phyloP scores from a whole-genome alignment of 2,113 vertebrate genomes.

The Gambusia holbrooki region DNA sequence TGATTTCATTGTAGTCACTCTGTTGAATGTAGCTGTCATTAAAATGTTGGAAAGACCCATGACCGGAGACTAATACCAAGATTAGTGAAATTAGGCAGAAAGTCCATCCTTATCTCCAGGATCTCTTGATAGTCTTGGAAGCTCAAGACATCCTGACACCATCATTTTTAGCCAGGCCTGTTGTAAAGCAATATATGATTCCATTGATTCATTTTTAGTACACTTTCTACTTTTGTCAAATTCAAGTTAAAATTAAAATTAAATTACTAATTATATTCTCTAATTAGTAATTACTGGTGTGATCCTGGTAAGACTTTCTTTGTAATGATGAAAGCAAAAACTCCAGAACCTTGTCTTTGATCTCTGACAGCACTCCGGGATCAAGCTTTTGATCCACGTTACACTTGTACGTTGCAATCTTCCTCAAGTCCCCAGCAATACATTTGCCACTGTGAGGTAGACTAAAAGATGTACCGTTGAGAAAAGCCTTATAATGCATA shows the following conservation, averaged over 20 bases:
- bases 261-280: constrained; percentile 9
- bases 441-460: not conserved
- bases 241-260: not conserved
- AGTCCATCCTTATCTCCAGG: no score
- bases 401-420: not conserved
- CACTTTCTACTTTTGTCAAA: not conserved
- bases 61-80: no score
- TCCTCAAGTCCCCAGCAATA: not conserved
- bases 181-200: no score
- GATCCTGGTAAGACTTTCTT: not conserved
- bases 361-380: constrained; percentile 3
- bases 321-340: constrained; percentile 10
- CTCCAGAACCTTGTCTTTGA: constrained; percentile 6
- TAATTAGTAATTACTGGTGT: constrained; percentile 2
- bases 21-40: no score
- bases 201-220: no score
- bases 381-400: constrained; percentile 12
- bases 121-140: no score
- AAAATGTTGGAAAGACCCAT: no score
- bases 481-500: no score
- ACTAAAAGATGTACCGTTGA: not conserved
- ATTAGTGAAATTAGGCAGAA: no score
- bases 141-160: no score
- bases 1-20: no score
- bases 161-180: no score